Base-by-base conservation (phyloP, 2,797 vertebrate genomes). In the Jordanella pulchra region DNA sequence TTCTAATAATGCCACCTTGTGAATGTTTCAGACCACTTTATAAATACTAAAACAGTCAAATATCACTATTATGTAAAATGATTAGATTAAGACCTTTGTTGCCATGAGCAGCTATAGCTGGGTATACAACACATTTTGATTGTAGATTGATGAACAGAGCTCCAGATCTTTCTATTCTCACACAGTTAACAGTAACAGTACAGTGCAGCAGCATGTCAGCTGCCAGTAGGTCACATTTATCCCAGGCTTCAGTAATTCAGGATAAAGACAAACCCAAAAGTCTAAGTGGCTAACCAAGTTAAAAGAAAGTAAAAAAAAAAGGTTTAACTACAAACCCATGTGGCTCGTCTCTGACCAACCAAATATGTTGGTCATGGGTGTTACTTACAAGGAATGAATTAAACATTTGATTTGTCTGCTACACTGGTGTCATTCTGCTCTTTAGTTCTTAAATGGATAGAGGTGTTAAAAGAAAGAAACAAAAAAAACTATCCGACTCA, bases 291-390 rank as follows among this genome's bases (percentile, higher is more conserved):
- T 25, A 82, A 69, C n/a, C 21, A 17, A 66, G 45, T 64, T 27
- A 55, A 54, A 44, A 75, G 84, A 85, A 89, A 80, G 81, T 50
- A 28, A 28, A 13, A 35, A 4, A 73, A 71, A 81, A 17, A 25
- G 61, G 3, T n/a, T n/a, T n/a, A n/a, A n/a, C n/a, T n/a, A n/a
- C n/a, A n/a, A n/a, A n/a, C n/a, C n/a, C n/a, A n/a, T n/a, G 72
- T 65, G 12, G 42, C 35, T 42, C 35, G 9, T 25, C 7, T 15
- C 60, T 39, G 30, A 58, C 67, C 27, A 47, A 30, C 21, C 35
- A 61, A 42, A 25, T 54, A 27, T 54, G 11, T 9, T 13, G 12
- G 14, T 54, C 23, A 14, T 17, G 23, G 21, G n/a, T 54, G 45
- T 54, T 55, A 77, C 71, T 75, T 72, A 72, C 12, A 28, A 64